Conservation (phyloP, 2,797 vertebrate genomes). For the Salmo trutta region DNA sequence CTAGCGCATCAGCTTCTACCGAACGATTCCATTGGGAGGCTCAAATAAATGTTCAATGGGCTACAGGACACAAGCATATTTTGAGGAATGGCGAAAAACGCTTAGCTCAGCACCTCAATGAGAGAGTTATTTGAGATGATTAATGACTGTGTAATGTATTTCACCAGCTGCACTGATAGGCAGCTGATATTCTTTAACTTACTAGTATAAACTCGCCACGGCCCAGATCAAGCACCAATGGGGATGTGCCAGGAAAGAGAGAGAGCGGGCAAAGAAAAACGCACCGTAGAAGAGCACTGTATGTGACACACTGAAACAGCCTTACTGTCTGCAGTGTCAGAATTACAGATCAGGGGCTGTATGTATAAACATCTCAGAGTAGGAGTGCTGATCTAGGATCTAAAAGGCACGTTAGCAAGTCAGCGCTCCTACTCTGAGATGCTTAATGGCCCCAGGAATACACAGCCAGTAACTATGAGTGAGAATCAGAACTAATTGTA, state of each 20-base stretch:
- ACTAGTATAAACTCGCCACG: constrained; percentile 51
- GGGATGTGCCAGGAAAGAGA: constrained; percentile 32
- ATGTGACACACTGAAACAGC: background rate
- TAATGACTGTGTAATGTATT: constrained; percentile 1
- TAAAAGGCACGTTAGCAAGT: too few species aligned
- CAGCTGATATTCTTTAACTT: constrained; percentile 50
- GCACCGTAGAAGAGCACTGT: background rate
- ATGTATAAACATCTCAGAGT: too few species aligned
- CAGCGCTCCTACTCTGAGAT: too few species aligned
- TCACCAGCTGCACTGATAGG: background rate
- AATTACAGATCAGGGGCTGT: background rate
- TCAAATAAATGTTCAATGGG: background rate
- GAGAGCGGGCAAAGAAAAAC: constrained; percentile 7
- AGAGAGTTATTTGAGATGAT: constrained; percentile 6
- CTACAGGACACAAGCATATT: background rate
- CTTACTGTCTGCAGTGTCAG: background rate
- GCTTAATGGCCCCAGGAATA: too few species aligned
- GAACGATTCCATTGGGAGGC: background rate
- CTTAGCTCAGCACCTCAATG: background rate
- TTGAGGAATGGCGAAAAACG: constrained; percentile 9
- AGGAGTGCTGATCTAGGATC: too few species aligned
- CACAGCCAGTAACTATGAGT: background rate
- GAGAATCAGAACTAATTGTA: background rate
- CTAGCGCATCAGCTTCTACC: background rate
- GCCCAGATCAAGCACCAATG: constrained; percentile 31